A percentile compares a stretch with the other conserved stretches of the same genome.
phyloP scores from a whole-genome alignment of 2,797 vertebrate genomes.

The Danio jaintianensis region DNA sequence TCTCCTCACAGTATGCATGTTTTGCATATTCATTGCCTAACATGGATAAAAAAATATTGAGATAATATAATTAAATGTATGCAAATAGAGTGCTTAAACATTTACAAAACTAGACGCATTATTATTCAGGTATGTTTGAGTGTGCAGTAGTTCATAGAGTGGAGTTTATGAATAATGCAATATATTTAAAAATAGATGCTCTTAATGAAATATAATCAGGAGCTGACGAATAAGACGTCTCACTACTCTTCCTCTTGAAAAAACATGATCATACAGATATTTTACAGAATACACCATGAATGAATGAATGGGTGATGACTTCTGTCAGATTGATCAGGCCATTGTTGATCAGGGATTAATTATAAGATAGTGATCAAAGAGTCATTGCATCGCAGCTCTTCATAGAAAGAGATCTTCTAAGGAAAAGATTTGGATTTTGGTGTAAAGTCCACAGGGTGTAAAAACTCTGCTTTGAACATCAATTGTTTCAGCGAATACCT shows the following conservation, averaged over 20 bases:
- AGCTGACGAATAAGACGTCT: neutral
- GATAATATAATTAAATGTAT: slow-evolving; percentile 8
- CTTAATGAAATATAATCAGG: neutral
- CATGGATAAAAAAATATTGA: neutral
- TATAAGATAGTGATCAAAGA: neutral
- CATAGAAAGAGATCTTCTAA: neutral
- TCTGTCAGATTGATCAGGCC: neutral
- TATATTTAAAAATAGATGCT: neutral
- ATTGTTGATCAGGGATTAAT: neutral
- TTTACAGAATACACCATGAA: neutral
- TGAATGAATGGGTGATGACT: neutral
- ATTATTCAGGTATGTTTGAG: neutral
- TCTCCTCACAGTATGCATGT: neutral
- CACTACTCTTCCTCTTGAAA: neutral
- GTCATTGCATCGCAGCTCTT: neutral
- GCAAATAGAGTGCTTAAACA: slow-evolving; percentile 19
- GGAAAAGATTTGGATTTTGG: neutral
- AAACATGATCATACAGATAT: neutral
- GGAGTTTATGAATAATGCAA: neutral
- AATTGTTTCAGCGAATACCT: neutral
- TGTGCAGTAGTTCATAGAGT: neutral
- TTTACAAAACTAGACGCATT: slow-evolving; percentile 10
- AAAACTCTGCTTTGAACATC: neutral
- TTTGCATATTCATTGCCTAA: neutral
- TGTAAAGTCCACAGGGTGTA: neutral